Base-by-base conservation (phyloP, 2,113 vertebrate genomes). In the Semicossyphus pulcher region DNA sequence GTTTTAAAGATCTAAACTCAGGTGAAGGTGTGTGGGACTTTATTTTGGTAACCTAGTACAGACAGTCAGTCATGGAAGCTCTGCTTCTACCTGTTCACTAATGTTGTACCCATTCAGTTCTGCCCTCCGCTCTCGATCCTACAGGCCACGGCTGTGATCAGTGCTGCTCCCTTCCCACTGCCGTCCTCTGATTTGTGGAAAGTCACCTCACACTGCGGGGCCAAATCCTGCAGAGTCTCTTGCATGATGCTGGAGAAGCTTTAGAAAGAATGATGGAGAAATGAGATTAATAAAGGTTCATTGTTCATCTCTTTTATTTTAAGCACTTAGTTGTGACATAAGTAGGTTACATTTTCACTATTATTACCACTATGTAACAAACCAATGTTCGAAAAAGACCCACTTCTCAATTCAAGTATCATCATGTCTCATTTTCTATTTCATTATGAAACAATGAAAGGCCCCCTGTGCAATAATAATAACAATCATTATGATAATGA, bases 91-190 rank as follows among this genome's bases (percentile, higher is more conserved):
- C 25, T 21, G 29, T 31, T 41, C 16, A 21, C 34, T 11, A 1
- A 10, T 16, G 10, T 20, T 7, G 0, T 5, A 4, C 2, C 2
- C 34, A 18, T 29, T 88, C 49, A 94, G 21, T 92, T 92, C 89
- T 71, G 52, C 14, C 20, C 73, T 44, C 44, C 66, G 1, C 15
- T 72, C 20, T 95, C 93, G 75, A 97, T 92, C 54, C 97, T 93
- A 32, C 96, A 99, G 18, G 98, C 96, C 56, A 99, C 97, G 0
- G 97, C 98, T 0, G 97, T 97, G 93, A 99, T 99, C 59, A 99
- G 95, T 0, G 98, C 98, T 0, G 98, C 98, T 1, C 97, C 98
- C 47, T 98, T 99, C 21, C 98, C 98, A 0, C 98, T 99, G 82
- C 98, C 97, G 0, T 99, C 98, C 79, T 99, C 97, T 0, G 97